Conservation (phyloP, 1,140 invertebrate species). For the Magallana ariakensis region DNA sequence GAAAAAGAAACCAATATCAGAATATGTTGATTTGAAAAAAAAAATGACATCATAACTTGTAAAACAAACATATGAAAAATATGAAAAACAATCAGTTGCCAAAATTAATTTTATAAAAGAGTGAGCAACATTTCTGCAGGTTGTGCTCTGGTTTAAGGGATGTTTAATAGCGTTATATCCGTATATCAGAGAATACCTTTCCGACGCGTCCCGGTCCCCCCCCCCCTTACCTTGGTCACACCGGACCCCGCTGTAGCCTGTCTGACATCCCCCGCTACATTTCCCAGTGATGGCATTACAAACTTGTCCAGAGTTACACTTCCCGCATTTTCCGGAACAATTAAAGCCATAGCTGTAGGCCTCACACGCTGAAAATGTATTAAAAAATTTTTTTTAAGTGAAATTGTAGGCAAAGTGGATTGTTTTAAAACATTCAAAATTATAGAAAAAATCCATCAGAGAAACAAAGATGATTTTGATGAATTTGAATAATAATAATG, state of each 20-base stretch:
- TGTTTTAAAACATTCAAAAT: no score
- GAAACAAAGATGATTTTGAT: no score
- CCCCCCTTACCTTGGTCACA: conserved; percentile 62
- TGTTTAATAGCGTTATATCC: background rate
- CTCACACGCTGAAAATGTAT: conserved; percentile 60
- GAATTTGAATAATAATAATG: no score
- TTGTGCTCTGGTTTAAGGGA: no score
- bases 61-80: no score
- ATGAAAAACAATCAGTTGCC: no score
- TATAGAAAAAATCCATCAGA: no score
- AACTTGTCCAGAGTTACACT: conserved; percentile 60
- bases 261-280: conserved; percentile 63
- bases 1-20: background rate
- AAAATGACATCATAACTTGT: background rate
- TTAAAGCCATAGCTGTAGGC: conserved; percentile 60
- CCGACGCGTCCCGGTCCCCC: background rate
- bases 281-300: conserved; percentile 68
- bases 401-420: no score
- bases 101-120: no score
- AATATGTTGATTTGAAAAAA: background rate
- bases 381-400: background rate
- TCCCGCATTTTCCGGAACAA: conserved; percentile 60
- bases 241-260: conserved; percentile 62
- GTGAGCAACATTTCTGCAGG: no score
- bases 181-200: background rate